phyloP scores from a whole-genome alignment of 2,113 vertebrate genomes.

The Ochotona curzoniae region DNA sequence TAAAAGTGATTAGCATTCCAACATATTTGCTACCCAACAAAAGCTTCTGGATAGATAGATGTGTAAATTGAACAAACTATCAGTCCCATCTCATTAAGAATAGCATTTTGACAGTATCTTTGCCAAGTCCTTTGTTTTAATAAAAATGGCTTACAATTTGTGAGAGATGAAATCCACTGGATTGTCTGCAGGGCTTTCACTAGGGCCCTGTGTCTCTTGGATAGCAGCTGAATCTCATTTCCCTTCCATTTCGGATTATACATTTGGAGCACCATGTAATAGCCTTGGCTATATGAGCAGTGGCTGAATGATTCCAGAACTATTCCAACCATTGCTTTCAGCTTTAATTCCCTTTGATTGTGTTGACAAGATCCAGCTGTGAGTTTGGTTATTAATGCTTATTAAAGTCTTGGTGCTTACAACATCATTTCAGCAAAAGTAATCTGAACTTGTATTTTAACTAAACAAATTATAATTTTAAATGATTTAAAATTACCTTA shows the following conservation, averaged over 20 bases:
- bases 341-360: slow-evolving; percentile 66
- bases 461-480: slow-evolving; percentile 52
- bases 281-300: slow-evolving; percentile 26
- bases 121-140: slow-evolving; percentile 70
- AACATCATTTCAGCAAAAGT: neutral
- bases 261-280: slow-evolving; percentile 55
- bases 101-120: slow-evolving; percentile 54
- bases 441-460: slow-evolving; percentile 45
- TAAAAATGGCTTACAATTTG: slow-evolving; percentile 55
- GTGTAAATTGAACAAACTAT: slow-evolving; percentile 63
- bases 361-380: slow-evolving; percentile 74
- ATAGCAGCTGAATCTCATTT: slow-evolving; percentile 66
- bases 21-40: slow-evolving; percentile 51
- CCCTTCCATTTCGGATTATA: slow-evolving; percentile 61
- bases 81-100: slow-evolving; percentile 63
- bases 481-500: slow-evolving; percentile 46
- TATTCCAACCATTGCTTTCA: slow-evolving; percentile 52
- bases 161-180: neutral
- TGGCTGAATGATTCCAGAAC: slow-evolving; percentile 50
- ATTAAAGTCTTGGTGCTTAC: slow-evolving; percentile 53
- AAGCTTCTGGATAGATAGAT: slow-evolving; percentile 61
- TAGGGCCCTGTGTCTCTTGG: slow-evolving; percentile 20
- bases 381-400: slow-evolving; percentile 64
- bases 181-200: slow-evolving; percentile 44
- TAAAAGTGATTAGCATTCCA: slow-evolving; percentile 63